Evolutionary conservation across 2,113 vertebrate genomes (phyloP).

Genomic region (Notothenia rossii): DNA sequence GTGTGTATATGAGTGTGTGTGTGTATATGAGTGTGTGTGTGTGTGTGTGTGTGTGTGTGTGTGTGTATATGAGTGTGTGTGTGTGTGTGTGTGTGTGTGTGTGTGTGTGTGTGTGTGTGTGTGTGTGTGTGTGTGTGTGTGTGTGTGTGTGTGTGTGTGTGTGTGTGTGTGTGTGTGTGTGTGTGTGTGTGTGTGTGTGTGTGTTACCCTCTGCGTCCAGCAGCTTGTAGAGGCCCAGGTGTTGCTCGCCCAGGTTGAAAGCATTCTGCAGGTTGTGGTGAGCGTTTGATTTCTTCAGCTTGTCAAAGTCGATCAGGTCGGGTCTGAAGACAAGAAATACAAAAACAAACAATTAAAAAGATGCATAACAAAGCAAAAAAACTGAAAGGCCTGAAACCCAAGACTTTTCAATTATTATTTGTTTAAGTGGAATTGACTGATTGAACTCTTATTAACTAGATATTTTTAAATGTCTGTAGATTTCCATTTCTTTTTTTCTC

Average conservation of each 20-base stretch:
- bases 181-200: background rate
- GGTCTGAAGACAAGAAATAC: constrained; percentile 81
- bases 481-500: too few relatives aligned
- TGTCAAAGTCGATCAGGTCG: constrained; percentile 98
- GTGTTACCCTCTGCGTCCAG: constrained; percentile 92
- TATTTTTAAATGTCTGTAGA: too few relatives aligned
- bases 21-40: background rate
- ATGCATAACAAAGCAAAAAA: background rate
- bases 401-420: too few relatives aligned
- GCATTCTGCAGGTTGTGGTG: constrained; percentile 99
- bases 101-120: too few relatives aligned
- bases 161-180: background rate
- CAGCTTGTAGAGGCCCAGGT: constrained; percentile 93
- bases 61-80: background rate
- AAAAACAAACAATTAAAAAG: background rate
- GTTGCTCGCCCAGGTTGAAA: constrained; percentile 95
- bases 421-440: too few relatives aligned
- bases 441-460: too few relatives aligned
- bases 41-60: background rate
- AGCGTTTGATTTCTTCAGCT: constrained; percentile 98
- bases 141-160: background rate
- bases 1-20: background rate
- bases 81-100: background rate
- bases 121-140: too few relatives aligned
- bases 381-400: too few relatives aligned